Percentiles rank a stretch among this genome's conserved stretches.
These are phyloP conservation scores for Cydia strobilella DNA, from an alignment of 1,140 invertebrate genomes.

Conservation along the genomic window DNA sequence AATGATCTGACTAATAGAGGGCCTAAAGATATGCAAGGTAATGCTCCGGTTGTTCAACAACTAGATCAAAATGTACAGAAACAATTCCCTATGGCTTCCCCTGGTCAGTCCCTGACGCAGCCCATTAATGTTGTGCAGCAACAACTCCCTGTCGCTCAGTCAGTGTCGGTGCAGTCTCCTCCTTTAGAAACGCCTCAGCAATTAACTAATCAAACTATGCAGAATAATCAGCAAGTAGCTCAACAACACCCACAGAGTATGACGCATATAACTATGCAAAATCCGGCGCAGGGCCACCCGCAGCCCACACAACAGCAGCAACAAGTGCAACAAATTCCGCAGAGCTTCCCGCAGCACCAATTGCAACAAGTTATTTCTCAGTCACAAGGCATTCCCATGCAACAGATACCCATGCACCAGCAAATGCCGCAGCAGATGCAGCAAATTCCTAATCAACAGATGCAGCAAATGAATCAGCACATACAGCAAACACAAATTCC, in stretches of 20 bases:
- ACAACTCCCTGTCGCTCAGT: slow-evolving; percentile 72
- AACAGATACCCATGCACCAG: slow-evolving; percentile 77
- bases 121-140: slow-evolving; percentile 76
- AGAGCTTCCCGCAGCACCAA: slow-evolving; percentile 81
- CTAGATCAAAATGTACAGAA: slow-evolving; percentile 73
- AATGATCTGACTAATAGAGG: slow-evolving; percentile 72
- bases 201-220: slow-evolving; percentile 70
- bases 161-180: slow-evolving; percentile 77
- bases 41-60: slow-evolving; percentile 69
- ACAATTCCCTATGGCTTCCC: slow-evolving; percentile 78
- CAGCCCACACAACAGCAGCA: slow-evolving; percentile 66
- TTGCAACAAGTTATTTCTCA: slow-evolving; percentile 80
- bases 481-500: slow-evolving; percentile 73
- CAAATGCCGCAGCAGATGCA: slow-evolving; percentile 79
- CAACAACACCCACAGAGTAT: slow-evolving; percentile 78
- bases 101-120: slow-evolving; percentile 76
- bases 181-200: slow-evolving; percentile 77
- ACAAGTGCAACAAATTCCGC: slow-evolving; percentile 77
- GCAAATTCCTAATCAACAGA: slow-evolving; percentile 77
- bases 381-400: slow-evolving; percentile 76
- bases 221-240: slow-evolving; percentile 65
- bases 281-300: slow-evolving; percentile 63
- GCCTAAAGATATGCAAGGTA: slow-evolving; percentile 73
- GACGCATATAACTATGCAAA: slow-evolving; percentile 77
- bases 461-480: slow-evolving; percentile 77